Evolutionary conservation across 1,140 invertebrate species (phyloP).

Genomic region (Brachionus asplanchnoidis): DNA sequence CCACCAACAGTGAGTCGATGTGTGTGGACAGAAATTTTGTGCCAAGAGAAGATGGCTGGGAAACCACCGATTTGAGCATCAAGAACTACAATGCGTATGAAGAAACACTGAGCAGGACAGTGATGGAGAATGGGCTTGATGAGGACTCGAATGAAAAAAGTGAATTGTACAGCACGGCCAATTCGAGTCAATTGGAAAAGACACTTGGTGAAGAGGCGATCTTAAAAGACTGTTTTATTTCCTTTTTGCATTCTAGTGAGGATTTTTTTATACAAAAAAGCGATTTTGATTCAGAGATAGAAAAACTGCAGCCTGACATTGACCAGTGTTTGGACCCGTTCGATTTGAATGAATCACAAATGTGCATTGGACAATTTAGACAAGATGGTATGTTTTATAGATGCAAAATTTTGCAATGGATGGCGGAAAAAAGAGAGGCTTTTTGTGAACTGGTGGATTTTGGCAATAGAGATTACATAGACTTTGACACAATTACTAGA

Average conservation of each 20-base stretch:
- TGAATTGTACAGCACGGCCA: conserved; percentile 6
- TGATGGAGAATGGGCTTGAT: neutral
- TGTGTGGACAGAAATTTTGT: neutral
- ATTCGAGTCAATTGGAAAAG: conserved; percentile 12
- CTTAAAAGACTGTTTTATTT: neutral
- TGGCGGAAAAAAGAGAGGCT: neutral
- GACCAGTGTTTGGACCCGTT: conserved; percentile 8
- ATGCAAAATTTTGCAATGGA: conserved; percentile 22
- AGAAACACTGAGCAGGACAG: neutral
- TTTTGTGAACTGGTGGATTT: conserved; percentile 15
- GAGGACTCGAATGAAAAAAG: neutral
- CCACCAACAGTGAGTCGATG: neutral
- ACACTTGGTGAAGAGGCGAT: neutral
- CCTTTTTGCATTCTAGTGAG: neutral
- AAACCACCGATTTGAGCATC: neutral
- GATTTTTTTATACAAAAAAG: conserved; percentile 32
- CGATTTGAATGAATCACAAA: neutral
- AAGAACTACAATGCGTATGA: neutral
- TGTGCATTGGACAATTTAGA: conserved; percentile 22
- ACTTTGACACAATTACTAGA: conserved; percentile 9
- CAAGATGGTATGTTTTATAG: conserved; percentile 7
- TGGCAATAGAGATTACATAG: conserved; percentile 21
- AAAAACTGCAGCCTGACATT: conserved; percentile 1
- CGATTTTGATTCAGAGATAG: conserved; percentile 6
- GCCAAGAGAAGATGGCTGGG: neutral